phyloP scores from a whole-genome alignment of 2,113 vertebrate genomes.

The Solea solea region DNA sequence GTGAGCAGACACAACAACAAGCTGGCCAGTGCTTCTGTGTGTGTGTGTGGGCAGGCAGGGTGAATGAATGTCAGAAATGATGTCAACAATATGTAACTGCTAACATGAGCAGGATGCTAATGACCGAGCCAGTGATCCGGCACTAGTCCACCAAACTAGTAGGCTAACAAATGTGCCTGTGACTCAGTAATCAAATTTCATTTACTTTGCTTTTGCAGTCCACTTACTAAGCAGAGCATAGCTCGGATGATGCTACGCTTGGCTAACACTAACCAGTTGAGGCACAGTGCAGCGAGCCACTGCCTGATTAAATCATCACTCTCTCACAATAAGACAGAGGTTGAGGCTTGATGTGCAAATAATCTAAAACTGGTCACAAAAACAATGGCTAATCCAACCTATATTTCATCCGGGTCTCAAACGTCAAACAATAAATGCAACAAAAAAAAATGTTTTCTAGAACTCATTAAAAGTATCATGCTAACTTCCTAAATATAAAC shows the following conservation, averaged over 20 bases:
- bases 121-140: conserved; percentile 52
- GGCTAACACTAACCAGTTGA: conserved; percentile 26
- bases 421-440: too few species aligned
- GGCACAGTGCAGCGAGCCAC: conserved; percentile 25
- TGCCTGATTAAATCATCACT: conserved; percentile 21
- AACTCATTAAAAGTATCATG: too few species aligned
- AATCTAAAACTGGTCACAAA: too few species aligned
- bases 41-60: conserved; percentile 26
- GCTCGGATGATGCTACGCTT: conserved; percentile 15
- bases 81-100: conserved; percentile 38
- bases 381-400: too few species aligned
- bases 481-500: too few species aligned
- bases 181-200: conserved; percentile 55
- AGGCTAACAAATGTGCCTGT: conserved; percentile 45
- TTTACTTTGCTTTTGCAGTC: conserved; percentile 31
- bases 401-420: too few species aligned
- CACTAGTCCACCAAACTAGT: conserved; percentile 41
- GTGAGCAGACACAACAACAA: conserved; percentile 57
- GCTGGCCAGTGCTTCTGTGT: conserved; percentile 11
- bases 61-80: conserved; percentile 37
- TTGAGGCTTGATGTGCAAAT: not conserved
- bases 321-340: conserved; percentile 19
- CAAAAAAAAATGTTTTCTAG: too few species aligned
- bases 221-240: conserved; percentile 8
- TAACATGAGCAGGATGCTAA: conserved; percentile 52